phyloP scores from a whole-genome alignment of 92 coral and sea anemone genomes.

The Montipora capitata region DNA sequence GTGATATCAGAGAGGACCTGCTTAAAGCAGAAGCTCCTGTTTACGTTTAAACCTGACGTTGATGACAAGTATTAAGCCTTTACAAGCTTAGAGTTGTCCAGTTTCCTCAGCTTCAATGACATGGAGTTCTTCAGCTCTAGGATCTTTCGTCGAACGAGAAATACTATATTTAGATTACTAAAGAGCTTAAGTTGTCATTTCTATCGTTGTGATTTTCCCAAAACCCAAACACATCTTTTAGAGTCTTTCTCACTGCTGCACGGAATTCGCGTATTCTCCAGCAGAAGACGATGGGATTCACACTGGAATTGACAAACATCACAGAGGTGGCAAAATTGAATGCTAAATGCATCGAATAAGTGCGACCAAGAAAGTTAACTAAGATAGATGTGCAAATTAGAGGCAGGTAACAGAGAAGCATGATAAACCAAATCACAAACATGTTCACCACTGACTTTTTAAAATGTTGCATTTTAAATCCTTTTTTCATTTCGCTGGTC shows the following conservation, averaged over 20 bases:
- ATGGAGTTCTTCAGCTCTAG: too few species aligned
- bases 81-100: too few species aligned
- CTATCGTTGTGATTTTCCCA: not conserved
- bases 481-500: not conserved
- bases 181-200: constrained; percentile 7
- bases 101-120: too few species aligned
- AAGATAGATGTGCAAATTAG: constrained; percentile 19
- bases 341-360: constrained; percentile 36
- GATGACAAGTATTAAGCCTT: too few species aligned
- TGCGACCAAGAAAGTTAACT: constrained; percentile 18
- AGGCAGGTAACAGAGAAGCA: constrained; percentile 49
- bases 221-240: constrained; percentile 25
- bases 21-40: too few species aligned
- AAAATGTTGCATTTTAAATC: constrained; percentile 38
- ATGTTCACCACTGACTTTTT: constrained; percentile 46
- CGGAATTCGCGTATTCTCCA: constrained; percentile 58
- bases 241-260: constrained; percentile 41
- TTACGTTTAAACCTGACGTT: too few species aligned
- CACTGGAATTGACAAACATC: constrained; percentile 50
- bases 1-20: too few species aligned
- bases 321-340: constrained; percentile 54
- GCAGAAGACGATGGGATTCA: constrained; percentile 42
- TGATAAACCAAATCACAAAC: constrained; percentile 51
- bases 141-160: too few species aligned
- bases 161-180: not conserved